phyloP scores from a whole-genome alignment of 2,113 vertebrate genomes.

The Nerophis ophidion region DNA sequence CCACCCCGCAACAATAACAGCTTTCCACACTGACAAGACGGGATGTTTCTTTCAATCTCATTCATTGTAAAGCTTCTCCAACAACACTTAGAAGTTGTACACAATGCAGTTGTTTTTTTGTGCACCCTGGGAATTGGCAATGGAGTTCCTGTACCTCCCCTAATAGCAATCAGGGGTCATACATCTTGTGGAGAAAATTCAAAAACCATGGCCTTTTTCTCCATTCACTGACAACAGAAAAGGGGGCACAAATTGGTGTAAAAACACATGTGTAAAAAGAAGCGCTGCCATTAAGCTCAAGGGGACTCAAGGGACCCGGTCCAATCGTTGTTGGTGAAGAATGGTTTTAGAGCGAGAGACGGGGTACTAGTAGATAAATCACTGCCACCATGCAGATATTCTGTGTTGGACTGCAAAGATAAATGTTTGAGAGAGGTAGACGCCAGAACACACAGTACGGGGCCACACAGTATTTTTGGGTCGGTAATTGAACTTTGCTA shows the following conservation, averaged over 20 bases:
- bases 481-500: conserved; percentile 96
- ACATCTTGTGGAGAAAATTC: conserved; percentile 68
- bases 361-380: conserved; percentile 83
- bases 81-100: conserved; percentile 39
- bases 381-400: conserved; percentile 88
- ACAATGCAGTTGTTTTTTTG: conserved; percentile 54
- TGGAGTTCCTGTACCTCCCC: conserved; percentile 45
- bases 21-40: conserved; percentile 35
- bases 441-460: conserved; percentile 80
- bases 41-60: conserved; percentile 37
- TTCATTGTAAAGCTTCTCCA: conserved; percentile 51
- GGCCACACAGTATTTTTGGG: conserved; percentile 81
- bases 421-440: conserved; percentile 83
- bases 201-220: conserved; percentile 63
- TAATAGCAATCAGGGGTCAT: conserved; percentile 58
- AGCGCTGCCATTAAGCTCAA: conserved; percentile 79
- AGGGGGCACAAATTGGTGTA: conserved; percentile 76
- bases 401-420: conserved; percentile 85
- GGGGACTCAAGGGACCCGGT: conserved; percentile 81
- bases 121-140: conserved; percentile 53
- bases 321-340: conserved; percentile 77
- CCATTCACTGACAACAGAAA: conserved; percentile 71
- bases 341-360: conserved; percentile 70
- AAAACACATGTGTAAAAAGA: conserved; percentile 78
- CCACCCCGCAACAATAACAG: conserved; percentile 7